Base-by-base conservation (phyloP, 2,113 vertebrate genomes). In the Camelus bactrianus region DNA sequence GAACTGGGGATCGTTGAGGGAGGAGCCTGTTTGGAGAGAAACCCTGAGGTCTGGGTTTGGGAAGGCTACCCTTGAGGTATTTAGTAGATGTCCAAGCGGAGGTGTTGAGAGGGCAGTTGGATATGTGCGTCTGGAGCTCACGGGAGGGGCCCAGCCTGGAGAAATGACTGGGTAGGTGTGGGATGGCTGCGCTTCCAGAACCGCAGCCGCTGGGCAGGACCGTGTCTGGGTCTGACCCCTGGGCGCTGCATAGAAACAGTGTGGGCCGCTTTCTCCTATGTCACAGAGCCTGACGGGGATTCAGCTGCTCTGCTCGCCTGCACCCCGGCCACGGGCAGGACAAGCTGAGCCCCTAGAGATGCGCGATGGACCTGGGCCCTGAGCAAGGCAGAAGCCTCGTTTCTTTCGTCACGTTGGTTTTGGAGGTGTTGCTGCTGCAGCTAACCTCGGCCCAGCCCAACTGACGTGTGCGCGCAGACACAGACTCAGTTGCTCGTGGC, bases 391-490 rank as follows among this genome's bases (percentile, higher is more conserved):
- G 38, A 58, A n/a, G 19, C 28, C 52, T 91, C 4, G 14, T 38
- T 64, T n/a, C 32, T 58, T 54, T 30, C 11, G 79, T 32, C 76
- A 19, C 64, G n/a, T 46, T 32, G 16, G 11, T 60, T 50, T 35
- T 24, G 79, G 67, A 11, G 54, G 6, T n/a, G 4, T 28, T 42
- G 3, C 54, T 58, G 35, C 24, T 19, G 12, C 54, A 11, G 13
- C 16, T 20, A 35, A 72, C 11, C 16, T 2, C 38, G 26, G 77
- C 52, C 65, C 28, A 7, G 28, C 32, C 42, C 2, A 32, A 22
- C 3, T 1, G 67, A 73, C 54, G 3, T 30, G 9, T 16, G 19
- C 15, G n/a, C 16, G 11, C 1, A 17, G 4, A 11, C 0, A 13
- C 17, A 48, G 32, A 6, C n/a, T 46, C n/a, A 35, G 54, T 48